Evolutionary conservation across 2,888 invertebrate genomes (phyloP), one percentile per base, ranked within the genome.

Genomic region (Heliconius sara): DNA sequence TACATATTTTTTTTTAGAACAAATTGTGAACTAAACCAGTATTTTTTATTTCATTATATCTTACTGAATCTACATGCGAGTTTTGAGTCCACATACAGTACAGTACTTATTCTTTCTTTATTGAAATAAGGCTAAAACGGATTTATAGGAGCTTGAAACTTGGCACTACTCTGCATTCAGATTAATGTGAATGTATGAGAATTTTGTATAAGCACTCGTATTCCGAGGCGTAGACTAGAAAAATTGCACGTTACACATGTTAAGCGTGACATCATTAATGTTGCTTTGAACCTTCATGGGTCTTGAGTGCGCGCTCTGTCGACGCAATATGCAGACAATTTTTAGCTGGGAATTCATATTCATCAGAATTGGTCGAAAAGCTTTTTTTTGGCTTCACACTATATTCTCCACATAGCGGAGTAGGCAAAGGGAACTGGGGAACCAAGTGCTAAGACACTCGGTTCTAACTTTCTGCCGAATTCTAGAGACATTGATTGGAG

Each of bases 241-340:
- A 65, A 75, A 75, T 30, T 43, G 22, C 39, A 25, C 43, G 39
- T 75, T 65, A 43, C 43, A 65, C 25, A 65, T 43, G 74, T 63
- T 65, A 75, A 19, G 74, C 22, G 9, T 75, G 65, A 63, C 60
- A 43, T 75, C 75, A 75, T 75, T 75, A 75, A 65, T 22, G 43
- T 75, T 65, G 19, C 63, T 75, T 65, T 75, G 10, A 65, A 57
- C 39, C 39, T 7, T 16, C 60, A 39, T 47, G 47, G 47, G 16
- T 75, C 19, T 75, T 43, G 43, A 75, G 27, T 34, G 16, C 9
- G 7, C 9, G 57, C 57, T 57, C 19, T 10, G 10, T 43, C 27
- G 65, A 75, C 10, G n/a, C 4, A 63, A 27, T 43, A 25, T 25
- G 12, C 13, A 19, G 13, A 63, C 25, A 12, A 39, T 25, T 27